Evolutionary conservation across 2,797 vertebrate species (phyloP), one percentile per base, ranked within the genome.

Genomic region (Argya squamiceps): DNA sequence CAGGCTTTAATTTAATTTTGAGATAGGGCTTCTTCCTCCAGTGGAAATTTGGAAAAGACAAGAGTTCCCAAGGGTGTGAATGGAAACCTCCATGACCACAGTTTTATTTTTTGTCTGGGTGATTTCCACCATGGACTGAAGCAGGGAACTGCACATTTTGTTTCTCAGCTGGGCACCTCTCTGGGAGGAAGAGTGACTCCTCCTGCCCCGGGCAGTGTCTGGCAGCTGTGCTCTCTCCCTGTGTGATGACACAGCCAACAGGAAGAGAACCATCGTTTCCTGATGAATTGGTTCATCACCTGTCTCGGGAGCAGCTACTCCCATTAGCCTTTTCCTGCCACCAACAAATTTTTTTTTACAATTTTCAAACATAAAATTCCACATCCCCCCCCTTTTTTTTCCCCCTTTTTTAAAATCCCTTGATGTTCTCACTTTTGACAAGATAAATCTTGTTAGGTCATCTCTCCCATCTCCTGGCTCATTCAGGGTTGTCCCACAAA

Each of bases 31-130:
- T 2, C 30, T 84, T 3, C 24, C 21, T 59, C 87, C 34, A 12
- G 26, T 52, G 36, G 68, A 59, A 53, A 14, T 81, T 53, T 58
- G 65, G 34, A 46, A 80, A 46, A 77, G 44, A 32, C 41, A 21
- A 6, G 15, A 2, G 5, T 68, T 93, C 29, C 36, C 0, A 1
- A 69, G 21, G 8, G 1, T 43, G 14, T 2, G 2, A 70, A 32
- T 64, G 32, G 44, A 78, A 90, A 18, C 30, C 18, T 88, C 15
- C 26, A 21, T 29, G 34, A 13, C 17, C 8, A 1, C 36, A 14
- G 18, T 59, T 46, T 46, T 2, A 5, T 10, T 39, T 74, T 56
- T 64, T 46, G 34, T 20, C n/a, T 63, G 39, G 13, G 15, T 83
- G 29, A n/a, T 73, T 13, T 71, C 32, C 46, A 20, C 5, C 1